These are phyloP conservation scores for Dynastes maya DNA, from an alignment of 2,888 invertebrate genomes.

Conservation along the genomic window DNA sequence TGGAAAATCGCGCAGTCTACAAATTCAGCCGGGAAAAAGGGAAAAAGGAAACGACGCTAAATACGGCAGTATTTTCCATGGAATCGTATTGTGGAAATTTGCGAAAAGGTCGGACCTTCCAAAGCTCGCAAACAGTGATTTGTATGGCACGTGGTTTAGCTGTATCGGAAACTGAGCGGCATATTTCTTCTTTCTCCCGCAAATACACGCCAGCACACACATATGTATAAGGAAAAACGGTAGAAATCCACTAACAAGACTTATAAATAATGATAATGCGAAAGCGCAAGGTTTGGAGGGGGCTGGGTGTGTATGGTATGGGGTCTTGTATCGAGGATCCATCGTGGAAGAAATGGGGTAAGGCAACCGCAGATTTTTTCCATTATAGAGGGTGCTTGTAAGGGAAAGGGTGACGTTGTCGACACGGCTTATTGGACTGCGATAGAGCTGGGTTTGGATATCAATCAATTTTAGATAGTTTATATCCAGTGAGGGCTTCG, in stretches of 20 bases:
- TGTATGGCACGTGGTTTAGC: background rate
- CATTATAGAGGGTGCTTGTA: background rate
- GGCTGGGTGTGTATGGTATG: background rate
- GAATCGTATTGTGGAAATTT: slow-evolving; percentile 5
- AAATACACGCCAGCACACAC: background rate
- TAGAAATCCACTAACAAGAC: background rate
- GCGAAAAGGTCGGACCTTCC: background rate
- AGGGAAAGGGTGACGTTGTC: background rate
- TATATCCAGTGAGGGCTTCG: background rate
- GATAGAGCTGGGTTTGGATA: background rate
- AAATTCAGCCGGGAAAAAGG: background rate
- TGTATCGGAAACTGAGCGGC: background rate
- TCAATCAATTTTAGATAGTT: background rate
- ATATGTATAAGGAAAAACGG: background rate
- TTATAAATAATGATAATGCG: slow-evolving; percentile 19
- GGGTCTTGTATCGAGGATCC: background rate
- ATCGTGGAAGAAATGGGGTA: background rate
- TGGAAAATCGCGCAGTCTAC: background rate
- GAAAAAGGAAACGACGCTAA: background rate
- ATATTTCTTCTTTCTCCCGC: background rate
- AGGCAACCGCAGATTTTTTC: slow-evolving; percentile 24
- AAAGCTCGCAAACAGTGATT: no score
- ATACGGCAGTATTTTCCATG: background rate
- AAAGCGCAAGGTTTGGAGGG: background rate
- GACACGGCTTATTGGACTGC: background rate